Conservation (phyloP, 2,888 invertebrate genomes). For the Exocentrus adspersus region DNA sequence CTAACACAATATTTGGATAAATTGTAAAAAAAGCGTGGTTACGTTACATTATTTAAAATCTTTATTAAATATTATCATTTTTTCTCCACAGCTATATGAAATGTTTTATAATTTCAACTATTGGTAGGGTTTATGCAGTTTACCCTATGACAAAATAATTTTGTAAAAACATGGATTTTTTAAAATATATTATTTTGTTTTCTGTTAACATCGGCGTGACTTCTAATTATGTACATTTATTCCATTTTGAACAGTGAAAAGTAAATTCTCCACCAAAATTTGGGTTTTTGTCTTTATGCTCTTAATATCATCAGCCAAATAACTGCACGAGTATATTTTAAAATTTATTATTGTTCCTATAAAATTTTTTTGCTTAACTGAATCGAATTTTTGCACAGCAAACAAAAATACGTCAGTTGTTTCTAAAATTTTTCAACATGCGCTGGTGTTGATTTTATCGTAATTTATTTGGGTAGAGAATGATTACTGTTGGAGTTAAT, state of each 20-base stretch:
- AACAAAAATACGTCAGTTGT: too few relatives aligned
- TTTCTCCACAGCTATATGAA: slow-evolving; percentile 39
- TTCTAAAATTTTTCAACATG: too few relatives aligned
- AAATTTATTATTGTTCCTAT: too few relatives aligned
- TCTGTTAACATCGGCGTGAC: slow-evolving; percentile 37
- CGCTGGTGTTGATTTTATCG: too few relatives aligned
- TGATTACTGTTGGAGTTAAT: background rate
- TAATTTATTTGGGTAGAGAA: too few relatives aligned
- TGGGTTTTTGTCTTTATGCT: slow-evolving; percentile 27
- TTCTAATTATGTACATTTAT: slow-evolving; percentile 38
- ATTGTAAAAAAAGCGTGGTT: slow-evolving; percentile 77
- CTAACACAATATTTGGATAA: slow-evolving; percentile 97
- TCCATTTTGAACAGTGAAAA: slow-evolving; percentile 38
- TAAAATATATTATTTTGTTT: slow-evolving; percentile 35
- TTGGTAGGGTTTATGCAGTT: slow-evolving; percentile 36
- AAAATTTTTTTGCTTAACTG: too few relatives aligned
- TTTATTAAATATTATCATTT: slow-evolving; percentile 51
- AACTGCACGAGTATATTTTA: too few relatives aligned
- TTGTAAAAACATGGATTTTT: slow-evolving; percentile 38
- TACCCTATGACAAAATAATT: slow-evolving; percentile 31
- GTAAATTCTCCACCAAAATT: slow-evolving; percentile 43
- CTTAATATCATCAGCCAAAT: too few relatives aligned
- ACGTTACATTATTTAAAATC: slow-evolving; percentile 62
- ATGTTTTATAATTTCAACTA: slow-evolving; percentile 32
- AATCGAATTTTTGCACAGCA: too few relatives aligned